Conservation (phyloP, 1,140 invertebrate genomes). For the Diprion similis region DNA sequence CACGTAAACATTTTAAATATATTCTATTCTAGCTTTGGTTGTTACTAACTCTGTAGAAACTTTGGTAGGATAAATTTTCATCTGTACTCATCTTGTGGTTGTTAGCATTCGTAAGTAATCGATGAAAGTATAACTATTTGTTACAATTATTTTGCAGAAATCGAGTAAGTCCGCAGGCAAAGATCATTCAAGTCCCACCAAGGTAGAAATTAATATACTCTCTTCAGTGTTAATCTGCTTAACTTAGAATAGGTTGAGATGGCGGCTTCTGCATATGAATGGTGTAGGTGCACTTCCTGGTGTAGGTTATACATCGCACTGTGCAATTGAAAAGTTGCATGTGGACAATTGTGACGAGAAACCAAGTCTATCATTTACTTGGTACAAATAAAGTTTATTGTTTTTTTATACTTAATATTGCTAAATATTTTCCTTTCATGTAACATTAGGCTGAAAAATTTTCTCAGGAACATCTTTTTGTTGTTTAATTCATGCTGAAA, state of each 20-base stretch:
- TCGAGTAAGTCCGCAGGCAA: conserved; percentile 67
- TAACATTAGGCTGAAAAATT: too few species aligned
- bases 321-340: conserved; percentile 4
- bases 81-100: too few species aligned
- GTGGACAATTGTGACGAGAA: background rate
- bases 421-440: too few species aligned
- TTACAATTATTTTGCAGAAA: conserved; percentile 65
- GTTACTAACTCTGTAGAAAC: too few species aligned
- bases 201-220: conserved; percentile 57
- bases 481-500: conserved; percentile 35
- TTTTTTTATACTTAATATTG: too few species aligned
- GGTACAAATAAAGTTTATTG: too few species aligned
- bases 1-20: too few species aligned
- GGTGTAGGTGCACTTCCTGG: background rate
- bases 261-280: conserved; percentile 25
- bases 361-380: background rate
- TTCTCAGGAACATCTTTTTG: background rate
- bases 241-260: conserved; percentile 26
- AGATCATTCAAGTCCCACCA: conserved; percentile 63
- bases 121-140: background rate
- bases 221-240: conserved; percentile 33
- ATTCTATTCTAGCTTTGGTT: too few species aligned
- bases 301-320: background rate
- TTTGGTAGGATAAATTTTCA: too few species aligned
- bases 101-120: too few species aligned